Conservation (phyloP, 2,888 invertebrate genomes). For the Nasonia oneida region DNA sequence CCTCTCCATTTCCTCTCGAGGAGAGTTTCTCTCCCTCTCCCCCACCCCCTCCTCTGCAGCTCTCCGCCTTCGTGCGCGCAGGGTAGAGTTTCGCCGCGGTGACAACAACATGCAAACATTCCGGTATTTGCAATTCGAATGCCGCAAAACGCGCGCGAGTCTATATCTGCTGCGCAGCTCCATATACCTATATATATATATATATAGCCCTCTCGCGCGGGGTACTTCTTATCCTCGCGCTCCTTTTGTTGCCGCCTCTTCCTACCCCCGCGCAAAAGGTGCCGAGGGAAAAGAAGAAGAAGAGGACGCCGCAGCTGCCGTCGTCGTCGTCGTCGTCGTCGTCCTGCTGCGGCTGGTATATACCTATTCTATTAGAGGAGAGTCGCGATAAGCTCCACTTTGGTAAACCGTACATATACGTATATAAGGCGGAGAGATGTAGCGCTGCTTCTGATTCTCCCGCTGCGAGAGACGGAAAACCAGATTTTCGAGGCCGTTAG, state of each 20-base stretch:
- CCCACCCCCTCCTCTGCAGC: not conserved
- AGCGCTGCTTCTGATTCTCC: conserved; percentile 42
- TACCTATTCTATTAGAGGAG: conserved; percentile 74
- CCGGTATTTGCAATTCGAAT: conserved; percentile 79
- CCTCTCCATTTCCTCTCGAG: conserved; percentile 79
- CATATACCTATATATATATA: not conserved
- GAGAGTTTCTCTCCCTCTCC: conserved; percentile 68
- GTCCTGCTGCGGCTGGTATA: conserved; percentile 2
- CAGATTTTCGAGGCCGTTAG: conserved; percentile 61
- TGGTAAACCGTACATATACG: conserved; percentile 65
- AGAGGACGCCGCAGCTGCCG: not conserved
- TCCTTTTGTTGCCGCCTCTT: conserved; percentile 51
- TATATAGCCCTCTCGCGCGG: not conserved
- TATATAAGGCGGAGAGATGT: not conserved
- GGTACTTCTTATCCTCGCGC: conserved; percentile 52
- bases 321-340: not conserved
- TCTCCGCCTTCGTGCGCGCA: too few relatives aligned
- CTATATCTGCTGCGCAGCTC: not conserved
- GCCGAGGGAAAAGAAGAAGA: conserved; percentile 40
- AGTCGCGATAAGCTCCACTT: conserved; percentile 75
- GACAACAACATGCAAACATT: conserved; percentile 80
- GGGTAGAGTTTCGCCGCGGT: conserved; percentile 70
- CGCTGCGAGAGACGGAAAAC: conserved; percentile 56
- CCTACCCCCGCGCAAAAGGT: conserved; percentile 47
- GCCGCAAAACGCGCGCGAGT: conserved; percentile 72